Evolutionary conservation across 2,888 invertebrate genomes (phyloP).

Genomic region (Lapara coniferarum): DNA sequence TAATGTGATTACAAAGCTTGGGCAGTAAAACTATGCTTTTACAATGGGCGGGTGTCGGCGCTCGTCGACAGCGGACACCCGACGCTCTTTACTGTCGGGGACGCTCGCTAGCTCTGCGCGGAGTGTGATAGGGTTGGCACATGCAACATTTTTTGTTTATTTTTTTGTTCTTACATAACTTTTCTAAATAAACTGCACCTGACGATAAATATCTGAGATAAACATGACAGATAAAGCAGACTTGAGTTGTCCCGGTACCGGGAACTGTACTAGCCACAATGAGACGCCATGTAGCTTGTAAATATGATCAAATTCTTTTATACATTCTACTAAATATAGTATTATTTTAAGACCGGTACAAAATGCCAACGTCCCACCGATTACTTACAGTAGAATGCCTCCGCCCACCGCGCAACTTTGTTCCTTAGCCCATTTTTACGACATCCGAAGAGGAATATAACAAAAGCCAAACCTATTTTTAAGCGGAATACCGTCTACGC

Average conservation of each 20-base stretch:
- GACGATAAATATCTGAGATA: no score
- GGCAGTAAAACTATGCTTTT: slow-evolving; percentile 7
- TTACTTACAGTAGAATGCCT: background rate
- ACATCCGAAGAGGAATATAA: background rate
- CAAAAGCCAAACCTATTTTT: background rate
- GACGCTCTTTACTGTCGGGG: background rate
- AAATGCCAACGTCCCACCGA: background rate
- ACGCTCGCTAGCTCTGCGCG: no score
- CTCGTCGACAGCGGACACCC: background rate
- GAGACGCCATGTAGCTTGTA: background rate
- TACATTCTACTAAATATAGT: background rate
- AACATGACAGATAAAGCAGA: no score
- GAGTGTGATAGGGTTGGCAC: no score
- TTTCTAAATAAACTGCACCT: no score
- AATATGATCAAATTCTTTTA: background rate
- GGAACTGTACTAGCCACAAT: background rate
- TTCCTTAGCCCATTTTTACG: background rate
- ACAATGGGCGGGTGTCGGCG: slow-evolving; percentile 6
- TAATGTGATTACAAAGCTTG: background rate
- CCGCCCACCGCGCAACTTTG: background rate
- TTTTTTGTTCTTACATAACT: no score
- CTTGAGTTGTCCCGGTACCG: no score
- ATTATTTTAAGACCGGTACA: background rate
- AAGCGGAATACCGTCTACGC: background rate
- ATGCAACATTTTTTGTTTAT: no score